Evolutionary conservation across 2,797 vertebrate species (phyloP).

Genomic region (Loriculus beryllinus): DNA sequence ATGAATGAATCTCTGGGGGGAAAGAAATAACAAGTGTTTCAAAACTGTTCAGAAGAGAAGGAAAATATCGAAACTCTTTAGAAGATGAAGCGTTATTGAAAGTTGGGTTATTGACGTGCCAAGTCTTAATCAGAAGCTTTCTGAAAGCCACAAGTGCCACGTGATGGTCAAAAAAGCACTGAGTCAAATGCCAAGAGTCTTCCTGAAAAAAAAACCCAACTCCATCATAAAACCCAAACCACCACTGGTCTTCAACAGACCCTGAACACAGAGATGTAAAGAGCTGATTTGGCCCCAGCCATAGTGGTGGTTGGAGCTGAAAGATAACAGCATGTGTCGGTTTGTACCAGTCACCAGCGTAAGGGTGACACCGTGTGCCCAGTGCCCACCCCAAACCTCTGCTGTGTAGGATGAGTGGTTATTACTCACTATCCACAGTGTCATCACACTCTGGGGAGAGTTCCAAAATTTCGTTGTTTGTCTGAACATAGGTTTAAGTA

Average conservation of each 20-base stretch:
- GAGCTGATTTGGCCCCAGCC: rapidly evolving
- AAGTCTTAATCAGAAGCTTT: neutral
- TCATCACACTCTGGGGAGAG: neutral
- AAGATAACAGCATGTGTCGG: rapidly evolving
- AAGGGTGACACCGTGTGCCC: neutral
- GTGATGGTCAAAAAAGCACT: neutral
- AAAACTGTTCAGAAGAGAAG: neutral
- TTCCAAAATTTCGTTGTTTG: neutral
- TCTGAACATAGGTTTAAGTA: too few relatives aligned
- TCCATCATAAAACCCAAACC: neutral
- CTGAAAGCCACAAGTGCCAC: neutral
- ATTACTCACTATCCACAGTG: neutral
- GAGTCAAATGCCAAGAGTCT: neutral
- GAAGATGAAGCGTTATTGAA: neutral
- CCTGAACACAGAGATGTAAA: neutral
- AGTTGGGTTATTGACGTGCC: neutral
- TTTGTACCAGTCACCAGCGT: neutral
- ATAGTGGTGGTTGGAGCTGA: rapidly evolving
- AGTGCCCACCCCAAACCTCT: rapidly evolving
- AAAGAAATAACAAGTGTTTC: neutral
- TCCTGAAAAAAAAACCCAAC: neutral
- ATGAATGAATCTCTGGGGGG: neutral
- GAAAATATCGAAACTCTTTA: neutral
- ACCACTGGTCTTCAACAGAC: neutral
- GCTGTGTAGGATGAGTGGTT: rapidly evolving